These are phyloP conservation scores for Brachyrhaphis roseni DNA, from an alignment of 2,797 vertebrate genomes.

Conservation along the genomic window DNA sequence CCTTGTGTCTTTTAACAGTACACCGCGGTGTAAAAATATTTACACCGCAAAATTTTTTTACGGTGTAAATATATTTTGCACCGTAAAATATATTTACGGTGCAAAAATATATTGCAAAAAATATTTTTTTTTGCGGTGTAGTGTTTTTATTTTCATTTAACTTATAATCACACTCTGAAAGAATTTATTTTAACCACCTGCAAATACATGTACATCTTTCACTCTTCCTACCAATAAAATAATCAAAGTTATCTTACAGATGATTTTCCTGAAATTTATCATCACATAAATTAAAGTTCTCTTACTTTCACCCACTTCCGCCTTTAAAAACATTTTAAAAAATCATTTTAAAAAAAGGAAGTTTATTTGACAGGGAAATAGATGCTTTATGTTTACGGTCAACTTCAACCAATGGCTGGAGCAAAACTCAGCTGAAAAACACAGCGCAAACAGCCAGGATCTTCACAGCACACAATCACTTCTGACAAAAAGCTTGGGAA, in stretches of 20 bases:
- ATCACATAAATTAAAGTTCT: neutral
- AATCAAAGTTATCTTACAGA: neutral
- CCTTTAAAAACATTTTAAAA: neutral
- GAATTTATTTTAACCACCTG: neutral
- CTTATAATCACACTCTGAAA: neutral
- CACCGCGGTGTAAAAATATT: no score
- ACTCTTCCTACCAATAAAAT: neutral
- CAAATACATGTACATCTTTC: neutral
- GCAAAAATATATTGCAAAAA: no score
- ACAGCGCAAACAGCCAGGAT: neutral
- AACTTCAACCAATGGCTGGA: neutral
- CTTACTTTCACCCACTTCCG: neutral
- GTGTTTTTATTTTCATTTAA: neutral
- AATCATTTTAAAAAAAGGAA: no score
- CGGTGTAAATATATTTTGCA: no score
- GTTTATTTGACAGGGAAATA: no score
- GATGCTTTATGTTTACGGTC: neutral
- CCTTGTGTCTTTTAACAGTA: neutral
- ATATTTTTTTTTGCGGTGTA: no score
- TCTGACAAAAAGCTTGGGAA: neutral
- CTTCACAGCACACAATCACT: neutral
- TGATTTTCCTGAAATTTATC: neutral
- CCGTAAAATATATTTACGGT: no score
- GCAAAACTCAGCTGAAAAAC: neutral
- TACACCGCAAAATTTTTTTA: no score